These are phyloP conservation scores for Anisognathus igniventris DNA, from an alignment of 2,797 vertebrate species.

Conservation along the genomic window DNA sequence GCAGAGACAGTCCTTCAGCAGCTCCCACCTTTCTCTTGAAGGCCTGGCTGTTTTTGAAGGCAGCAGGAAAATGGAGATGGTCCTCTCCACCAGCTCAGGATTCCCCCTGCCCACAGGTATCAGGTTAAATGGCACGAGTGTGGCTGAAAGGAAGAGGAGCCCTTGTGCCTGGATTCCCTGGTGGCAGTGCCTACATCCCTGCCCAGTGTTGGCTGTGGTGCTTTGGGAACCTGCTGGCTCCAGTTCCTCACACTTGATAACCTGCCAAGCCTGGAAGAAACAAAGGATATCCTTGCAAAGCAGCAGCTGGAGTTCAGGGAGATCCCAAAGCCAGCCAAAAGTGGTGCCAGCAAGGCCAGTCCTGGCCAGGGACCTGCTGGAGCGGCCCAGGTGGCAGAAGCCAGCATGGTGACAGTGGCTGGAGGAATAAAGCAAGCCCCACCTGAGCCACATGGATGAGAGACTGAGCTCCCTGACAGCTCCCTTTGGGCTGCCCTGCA, in stretches of 20 bases:
- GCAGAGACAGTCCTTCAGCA: background rate
- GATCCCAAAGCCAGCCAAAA: background rate
- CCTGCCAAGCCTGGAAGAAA: background rate
- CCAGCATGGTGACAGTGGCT: background rate
- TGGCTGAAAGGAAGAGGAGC: background rate
- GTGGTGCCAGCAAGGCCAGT: background rate
- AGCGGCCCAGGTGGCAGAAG: background rate
- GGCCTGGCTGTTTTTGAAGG: background rate
- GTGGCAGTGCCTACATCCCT: background rate
- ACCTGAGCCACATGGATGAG: background rate
- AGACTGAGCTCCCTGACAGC: background rate
- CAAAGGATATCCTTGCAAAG: background rate
- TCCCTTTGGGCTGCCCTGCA: background rate
- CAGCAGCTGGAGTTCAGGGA: constrained; percentile 24
- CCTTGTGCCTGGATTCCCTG: background rate
- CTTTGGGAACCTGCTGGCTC: background rate
- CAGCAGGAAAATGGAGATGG: background rate
- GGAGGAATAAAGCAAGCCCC: background rate
- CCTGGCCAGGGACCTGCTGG: background rate
- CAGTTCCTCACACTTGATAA: background rate
- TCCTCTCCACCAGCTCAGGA: background rate
- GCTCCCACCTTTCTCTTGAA: background rate
- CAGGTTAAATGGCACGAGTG: background rate
- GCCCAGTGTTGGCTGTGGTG: background rate
- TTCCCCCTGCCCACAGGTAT: background rate